Conservation (phyloP, 2,797 vertebrate species). For the Adrianichthys oophorus region DNA sequence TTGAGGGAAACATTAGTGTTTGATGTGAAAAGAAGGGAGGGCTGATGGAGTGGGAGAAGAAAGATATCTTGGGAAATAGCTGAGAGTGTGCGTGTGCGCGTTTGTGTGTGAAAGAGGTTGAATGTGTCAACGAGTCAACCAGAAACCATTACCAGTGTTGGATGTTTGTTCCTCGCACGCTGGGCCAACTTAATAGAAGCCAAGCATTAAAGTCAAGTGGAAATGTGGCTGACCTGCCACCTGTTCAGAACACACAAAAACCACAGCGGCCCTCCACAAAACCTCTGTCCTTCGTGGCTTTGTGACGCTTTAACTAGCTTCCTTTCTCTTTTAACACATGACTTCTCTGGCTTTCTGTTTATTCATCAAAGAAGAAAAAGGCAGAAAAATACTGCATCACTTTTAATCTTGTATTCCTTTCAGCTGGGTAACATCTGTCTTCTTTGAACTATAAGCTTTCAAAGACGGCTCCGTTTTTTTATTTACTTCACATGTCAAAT, state of each 20-base stretch:
- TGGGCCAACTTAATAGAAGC: conserved; percentile 73
- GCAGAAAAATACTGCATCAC: conserved; percentile 8
- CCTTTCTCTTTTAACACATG: not conserved
- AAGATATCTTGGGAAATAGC: conserved; percentile 74
- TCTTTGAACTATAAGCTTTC: conserved; percentile 30
- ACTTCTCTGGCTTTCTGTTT: conserved; percentile 10
- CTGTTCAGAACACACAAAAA: conserved; percentile 43
- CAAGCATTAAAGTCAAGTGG: conserved; percentile 73
- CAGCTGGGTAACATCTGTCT: conserved; percentile 40
- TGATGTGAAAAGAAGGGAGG: conserved; percentile 72
- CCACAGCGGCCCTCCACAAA: conserved; percentile 31
- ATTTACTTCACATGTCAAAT: conserved; percentile 27
- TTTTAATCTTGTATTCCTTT: conserved; percentile 3
- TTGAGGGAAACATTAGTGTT: conserved; percentile 82
- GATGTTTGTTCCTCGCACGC: conserved; percentile 70
- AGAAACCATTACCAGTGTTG: conserved; percentile 75
- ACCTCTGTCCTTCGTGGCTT: conserved; percentile 30
- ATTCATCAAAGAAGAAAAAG: conserved; percentile 10
- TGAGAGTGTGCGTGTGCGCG: conserved; percentile 12
- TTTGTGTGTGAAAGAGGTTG: conserved; percentile 23
- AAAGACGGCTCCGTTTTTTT: conserved; percentile 23
- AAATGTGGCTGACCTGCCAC: conserved; percentile 52
- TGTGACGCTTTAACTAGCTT: conserved; percentile 16
- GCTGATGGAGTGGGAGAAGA: conserved; percentile 52
- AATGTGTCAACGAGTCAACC: conserved; percentile 73